Evolutionary conservation across 2,888 invertebrate genomes (phyloP), one percentile per base, ranked within the genome.

Genomic region (Acanthococcus lagerstroemiae): DNA sequence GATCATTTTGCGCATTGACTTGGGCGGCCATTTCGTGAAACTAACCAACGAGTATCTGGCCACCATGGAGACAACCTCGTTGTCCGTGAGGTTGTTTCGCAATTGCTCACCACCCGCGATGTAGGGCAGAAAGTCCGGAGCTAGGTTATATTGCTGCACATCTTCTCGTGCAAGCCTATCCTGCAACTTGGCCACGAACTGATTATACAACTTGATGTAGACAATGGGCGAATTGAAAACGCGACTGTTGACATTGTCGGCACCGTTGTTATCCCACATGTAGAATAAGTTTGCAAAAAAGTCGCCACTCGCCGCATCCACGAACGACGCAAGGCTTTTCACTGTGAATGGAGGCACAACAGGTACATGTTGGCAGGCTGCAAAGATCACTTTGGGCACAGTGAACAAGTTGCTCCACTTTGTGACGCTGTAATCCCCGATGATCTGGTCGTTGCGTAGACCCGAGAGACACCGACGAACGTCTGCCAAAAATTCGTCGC

Each of bases 1-100:
- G 4, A 55, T 22, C 65, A 65, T 55, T 46, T 65, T 65, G 12
- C 19, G 26, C 0, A 46, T 22, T 17, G 15, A 37, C 21, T 25
- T 55, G 4, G 65, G 65, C 21, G 65, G 65, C 65, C 65, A 65
- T 26, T 65, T 55, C 3, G 55, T 65, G 44, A 65, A 65, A 9
- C 55, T 25, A 1, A 55, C 44, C 7, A 65, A 25, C 3, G 55
- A 26, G 27, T 50, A 61, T 24, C 55, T 55, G 21, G 45, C 19
- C 22, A 55, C 25, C 7, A 25, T 4, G 6, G 44, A 44, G 6
- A 55, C 22, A 4, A 65, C 25, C 4, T 55, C 55, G 26, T 26
- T 27, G 25, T 65, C 44, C 27, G 45, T 44, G 24, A 65, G 46
- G 6, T 54, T 65, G 44, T 54, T 65, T 25, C 44, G 24, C 7